Conservation (phyloP, 2,113 vertebrate genomes). For the Takifugu bimaculatus region DNA sequence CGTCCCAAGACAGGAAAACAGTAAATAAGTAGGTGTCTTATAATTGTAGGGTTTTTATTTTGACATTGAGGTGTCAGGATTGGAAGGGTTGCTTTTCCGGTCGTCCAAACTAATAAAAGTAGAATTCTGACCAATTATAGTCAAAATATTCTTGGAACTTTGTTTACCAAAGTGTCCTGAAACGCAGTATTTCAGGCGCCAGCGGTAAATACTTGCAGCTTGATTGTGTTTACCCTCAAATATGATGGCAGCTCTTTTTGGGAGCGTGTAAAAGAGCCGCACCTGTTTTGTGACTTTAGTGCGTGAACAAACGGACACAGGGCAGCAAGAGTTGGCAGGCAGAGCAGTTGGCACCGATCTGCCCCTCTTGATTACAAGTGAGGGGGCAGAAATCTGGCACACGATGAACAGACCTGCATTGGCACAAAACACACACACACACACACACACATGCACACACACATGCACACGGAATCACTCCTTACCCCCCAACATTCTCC, state of each 20-base stretch:
- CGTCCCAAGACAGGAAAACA: no score
- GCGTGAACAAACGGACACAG: conserved; percentile 26
- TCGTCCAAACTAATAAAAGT: neutral
- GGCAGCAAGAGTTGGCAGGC: conserved; percentile 57
- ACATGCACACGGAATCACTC: conserved; percentile 5
- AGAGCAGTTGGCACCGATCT: conserved; percentile 46
- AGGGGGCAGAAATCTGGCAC: conserved; percentile 61
- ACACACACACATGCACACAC: no score
- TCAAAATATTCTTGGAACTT: no score
- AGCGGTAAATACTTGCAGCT: no score
- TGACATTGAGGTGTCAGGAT: neutral
- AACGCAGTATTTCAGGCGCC: no score
- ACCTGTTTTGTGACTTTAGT: conserved; percentile 11
- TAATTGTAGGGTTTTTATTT: no score
- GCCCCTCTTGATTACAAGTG: conserved; percentile 63
- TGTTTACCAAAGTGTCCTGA: no score
- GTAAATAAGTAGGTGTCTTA: no score
- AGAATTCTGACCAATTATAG: no score
- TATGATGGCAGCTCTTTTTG: neutral
- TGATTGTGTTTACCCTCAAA: no score
- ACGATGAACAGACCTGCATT: conserved; percentile 63
- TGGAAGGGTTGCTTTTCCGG: neutral
- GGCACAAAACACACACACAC: conserved; percentile 48
- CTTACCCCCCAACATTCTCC: conserved; percentile 24
- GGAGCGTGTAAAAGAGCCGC: neutral